phyloP scores from a whole-genome alignment of 2,888 invertebrate genomes.

The Acholoe squamosa region DNA sequence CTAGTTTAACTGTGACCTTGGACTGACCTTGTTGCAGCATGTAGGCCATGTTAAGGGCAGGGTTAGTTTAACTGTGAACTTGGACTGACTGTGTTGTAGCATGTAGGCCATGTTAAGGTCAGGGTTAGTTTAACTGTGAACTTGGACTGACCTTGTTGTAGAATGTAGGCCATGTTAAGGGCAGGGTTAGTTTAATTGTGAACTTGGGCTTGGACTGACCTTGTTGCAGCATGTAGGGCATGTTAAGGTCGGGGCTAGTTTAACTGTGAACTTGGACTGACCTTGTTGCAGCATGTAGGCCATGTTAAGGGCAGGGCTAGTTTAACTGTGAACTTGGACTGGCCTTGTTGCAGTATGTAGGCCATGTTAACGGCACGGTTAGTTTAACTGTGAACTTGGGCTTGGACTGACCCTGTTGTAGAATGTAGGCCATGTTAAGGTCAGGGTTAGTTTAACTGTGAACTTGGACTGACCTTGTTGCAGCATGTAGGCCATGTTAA shows the following conservation, averaged over 20 bases:
- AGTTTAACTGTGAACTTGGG: constrained; percentile 39
- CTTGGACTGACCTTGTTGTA: too few species aligned
- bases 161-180: too few species aligned
- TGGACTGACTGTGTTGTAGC: too few species aligned
- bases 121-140: too few species aligned
- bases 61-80: too few species aligned
- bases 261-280: background rate
- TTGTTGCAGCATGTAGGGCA: constrained; percentile 59
- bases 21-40: too few species aligned
- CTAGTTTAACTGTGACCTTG: too few species aligned
- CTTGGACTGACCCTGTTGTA: constrained; percentile 34
- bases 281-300: constrained; percentile 50
- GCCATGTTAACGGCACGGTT: constrained; percentile 48
- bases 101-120: too few species aligned
- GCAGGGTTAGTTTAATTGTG: too few species aligned
- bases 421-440: constrained; percentile 56
- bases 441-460: constrained; percentile 45
- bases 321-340: constrained; percentile 33
- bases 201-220: background rate
- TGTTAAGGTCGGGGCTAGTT: constrained; percentile 28
- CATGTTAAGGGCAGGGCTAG: constrained; percentile 55
- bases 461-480: constrained; percentile 57
- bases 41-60: too few species aligned
- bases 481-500: constrained; percentile 61
- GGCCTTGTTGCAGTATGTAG: constrained; percentile 54